These are phyloP conservation scores for Ophion costatus DNA, from an alignment of 2,888 invertebrate species.

Conservation along the genomic window DNA sequence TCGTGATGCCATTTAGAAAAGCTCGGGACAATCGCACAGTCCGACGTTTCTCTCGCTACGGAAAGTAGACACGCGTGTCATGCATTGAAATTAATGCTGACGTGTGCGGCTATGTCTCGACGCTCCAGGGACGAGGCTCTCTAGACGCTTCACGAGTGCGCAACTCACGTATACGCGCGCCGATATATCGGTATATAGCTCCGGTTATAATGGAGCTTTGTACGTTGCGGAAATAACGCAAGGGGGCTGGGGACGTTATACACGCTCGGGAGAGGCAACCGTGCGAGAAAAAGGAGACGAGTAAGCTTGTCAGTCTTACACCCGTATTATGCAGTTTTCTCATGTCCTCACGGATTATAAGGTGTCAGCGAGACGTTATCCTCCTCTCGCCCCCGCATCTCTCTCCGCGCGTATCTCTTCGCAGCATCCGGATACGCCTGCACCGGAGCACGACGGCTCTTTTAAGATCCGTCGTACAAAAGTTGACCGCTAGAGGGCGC, in stretches of 20 bases:
- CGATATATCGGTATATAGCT: not conserved
- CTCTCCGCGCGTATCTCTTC: not conserved
- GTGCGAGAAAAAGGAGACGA: conserved; percentile 2
- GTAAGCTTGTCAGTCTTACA: conserved; percentile 29
- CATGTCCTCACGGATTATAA: conserved; percentile 32
- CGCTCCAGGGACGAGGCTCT: conserved; percentile 3
- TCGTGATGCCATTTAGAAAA: too few species aligned
- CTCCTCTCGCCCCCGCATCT: not conserved
- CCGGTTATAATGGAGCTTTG: not conserved
- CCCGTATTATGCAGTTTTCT: conserved; percentile 38
- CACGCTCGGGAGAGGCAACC: conserved; percentile 1
- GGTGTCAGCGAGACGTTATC: conserved; percentile 26
- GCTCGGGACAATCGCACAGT: too few species aligned
- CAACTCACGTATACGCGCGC: not conserved
- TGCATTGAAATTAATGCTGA: conserved; percentile 58
- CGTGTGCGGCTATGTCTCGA: conserved; percentile 26
- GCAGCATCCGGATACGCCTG: too few species aligned
- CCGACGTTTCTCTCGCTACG: not conserved
- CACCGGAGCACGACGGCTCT: too few species aligned
- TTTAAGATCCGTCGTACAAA: too few species aligned
- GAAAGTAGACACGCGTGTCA: conserved; percentile 43
- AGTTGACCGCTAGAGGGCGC: too few species aligned
- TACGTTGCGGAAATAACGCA: conserved; percentile 9
- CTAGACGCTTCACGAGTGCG: not conserved
- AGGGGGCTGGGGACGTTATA: not conserved